Percentiles rank a stretch among this genome's conserved stretches.
Evolutionary conservation across 2,888 invertebrate species (phyloP).

Genomic region (Tortrix viridana): DNA sequence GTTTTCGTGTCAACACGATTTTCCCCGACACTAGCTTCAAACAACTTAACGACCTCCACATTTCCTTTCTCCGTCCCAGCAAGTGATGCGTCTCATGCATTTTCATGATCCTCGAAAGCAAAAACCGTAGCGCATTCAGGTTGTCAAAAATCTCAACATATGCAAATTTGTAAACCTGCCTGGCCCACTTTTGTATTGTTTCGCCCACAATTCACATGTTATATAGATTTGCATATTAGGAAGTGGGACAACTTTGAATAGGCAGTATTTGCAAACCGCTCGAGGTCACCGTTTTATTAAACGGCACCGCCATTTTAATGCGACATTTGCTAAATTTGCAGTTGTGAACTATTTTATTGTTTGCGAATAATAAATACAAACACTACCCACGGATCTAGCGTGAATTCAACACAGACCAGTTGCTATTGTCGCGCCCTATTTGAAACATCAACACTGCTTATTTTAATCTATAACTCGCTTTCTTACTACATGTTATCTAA

Average conservation of each 20-base stretch:
- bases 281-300: slow-evolving; percentile 51
- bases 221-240: slow-evolving; percentile 76
- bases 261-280: slow-evolving; percentile 54
- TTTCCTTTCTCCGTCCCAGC: slow-evolving; percentile 49
- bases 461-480: slow-evolving; percentile 30
- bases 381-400: slow-evolving; percentile 23
- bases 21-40: slow-evolving; percentile 17
- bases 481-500: slow-evolving; percentile 28
- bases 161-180: slow-evolving; percentile 62
- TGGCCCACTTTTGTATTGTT: slow-evolving; percentile 69
- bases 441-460: slow-evolving; percentile 31
- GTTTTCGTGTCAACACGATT: slow-evolving; percentile 37
- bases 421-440: slow-evolving; percentile 26
- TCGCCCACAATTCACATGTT: slow-evolving; percentile 69
- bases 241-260: slow-evolving; percentile 73
- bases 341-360: slow-evolving; percentile 35
- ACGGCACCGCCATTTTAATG: slow-evolving; percentile 42
- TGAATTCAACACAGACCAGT: slow-evolving; percentile 24
- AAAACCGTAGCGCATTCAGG: slow-evolving; percentile 47
- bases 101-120: slow-evolving; percentile 47
- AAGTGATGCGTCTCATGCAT: slow-evolving; percentile 47
- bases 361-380: slow-evolving; percentile 29
- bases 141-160: slow-evolving; percentile 59
- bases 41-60: slow-evolving; percentile 38
- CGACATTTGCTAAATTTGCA: slow-evolving; percentile 43